Evolutionary conservation across 2,888 invertebrate genomes (phyloP).

Genomic region (Deilephila porcellus): DNA sequence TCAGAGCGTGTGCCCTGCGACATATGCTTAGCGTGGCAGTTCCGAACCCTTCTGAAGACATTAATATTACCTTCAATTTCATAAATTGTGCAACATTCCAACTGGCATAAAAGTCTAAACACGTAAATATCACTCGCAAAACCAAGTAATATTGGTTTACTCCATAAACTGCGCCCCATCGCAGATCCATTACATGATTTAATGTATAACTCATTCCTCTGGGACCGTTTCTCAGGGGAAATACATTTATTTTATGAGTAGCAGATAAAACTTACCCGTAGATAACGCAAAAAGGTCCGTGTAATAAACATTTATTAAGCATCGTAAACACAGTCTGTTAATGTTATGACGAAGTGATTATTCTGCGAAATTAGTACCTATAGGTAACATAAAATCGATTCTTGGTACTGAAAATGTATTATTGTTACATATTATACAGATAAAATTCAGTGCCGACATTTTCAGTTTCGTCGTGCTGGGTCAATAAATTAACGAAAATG

Average conservation of each 20-base stretch:
- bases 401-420: no score
- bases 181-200: background rate
- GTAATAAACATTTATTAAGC: background rate
- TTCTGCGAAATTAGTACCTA: no score
- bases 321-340: background rate
- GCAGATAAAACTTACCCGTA: background rate
- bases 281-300: constrained; percentile 6
- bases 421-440: no score
- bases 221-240: constrained; percentile 1
- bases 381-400: no score
- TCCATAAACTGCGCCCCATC: background rate
- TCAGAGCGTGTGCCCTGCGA: no score
- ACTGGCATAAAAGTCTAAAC: background rate
- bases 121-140: background rate
- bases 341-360: no score
- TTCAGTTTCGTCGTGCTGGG: no score
- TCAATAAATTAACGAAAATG: no score
- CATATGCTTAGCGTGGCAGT: no score
- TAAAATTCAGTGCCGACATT: no score
- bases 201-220: background rate
- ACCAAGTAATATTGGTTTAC: background rate
- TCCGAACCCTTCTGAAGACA: no score
- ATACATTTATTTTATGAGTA: background rate
- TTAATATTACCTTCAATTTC: background rate
- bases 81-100: background rate